These are phyloP conservation scores for Vidua chalybeata DNA, from an alignment of 2,113 vertebrate genomes.

Conservation along the genomic window DNA sequence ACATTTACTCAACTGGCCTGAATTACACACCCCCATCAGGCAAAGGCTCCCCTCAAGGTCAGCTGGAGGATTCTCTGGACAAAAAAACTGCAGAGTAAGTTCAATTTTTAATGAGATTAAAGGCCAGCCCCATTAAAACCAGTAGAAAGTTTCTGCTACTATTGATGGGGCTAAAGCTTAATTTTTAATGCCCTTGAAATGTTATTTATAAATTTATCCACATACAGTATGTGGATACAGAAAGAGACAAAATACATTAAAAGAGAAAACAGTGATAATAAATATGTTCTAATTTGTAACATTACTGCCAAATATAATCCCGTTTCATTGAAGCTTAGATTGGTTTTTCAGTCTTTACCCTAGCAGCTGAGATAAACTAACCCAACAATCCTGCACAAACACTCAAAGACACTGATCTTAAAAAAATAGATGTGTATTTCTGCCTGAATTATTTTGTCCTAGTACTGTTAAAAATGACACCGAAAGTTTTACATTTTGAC, in stretches of 20 bases:
- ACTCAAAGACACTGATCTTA: neutral
- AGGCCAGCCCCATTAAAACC: neutral
- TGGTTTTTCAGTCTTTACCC: neutral
- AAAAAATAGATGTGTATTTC: neutral
- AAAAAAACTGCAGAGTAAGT: neutral
- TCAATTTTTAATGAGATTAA: neutral
- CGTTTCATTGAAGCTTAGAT: neutral
- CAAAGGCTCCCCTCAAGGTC: neutral
- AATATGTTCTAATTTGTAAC: neutral
- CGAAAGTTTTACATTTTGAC: neutral
- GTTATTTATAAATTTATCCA: neutral
- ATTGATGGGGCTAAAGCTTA: neutral
- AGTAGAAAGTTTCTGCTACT: neutral
- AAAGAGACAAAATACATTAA: neutral
- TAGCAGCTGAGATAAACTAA: conserved; percentile 31
- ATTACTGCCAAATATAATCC: neutral
- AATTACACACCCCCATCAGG: neutral
- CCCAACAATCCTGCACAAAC: neutral
- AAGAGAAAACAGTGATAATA: neutral
- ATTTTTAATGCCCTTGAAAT: neutral
- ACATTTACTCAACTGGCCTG: neutral
- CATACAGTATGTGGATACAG: neutral
- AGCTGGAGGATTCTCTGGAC: neutral
- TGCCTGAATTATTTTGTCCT: neutral
- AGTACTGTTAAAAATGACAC: neutral